Evolutionary conservation across 2,888 invertebrate genomes (phyloP).

Genomic region (Sinotaia quadrata): DNA sequence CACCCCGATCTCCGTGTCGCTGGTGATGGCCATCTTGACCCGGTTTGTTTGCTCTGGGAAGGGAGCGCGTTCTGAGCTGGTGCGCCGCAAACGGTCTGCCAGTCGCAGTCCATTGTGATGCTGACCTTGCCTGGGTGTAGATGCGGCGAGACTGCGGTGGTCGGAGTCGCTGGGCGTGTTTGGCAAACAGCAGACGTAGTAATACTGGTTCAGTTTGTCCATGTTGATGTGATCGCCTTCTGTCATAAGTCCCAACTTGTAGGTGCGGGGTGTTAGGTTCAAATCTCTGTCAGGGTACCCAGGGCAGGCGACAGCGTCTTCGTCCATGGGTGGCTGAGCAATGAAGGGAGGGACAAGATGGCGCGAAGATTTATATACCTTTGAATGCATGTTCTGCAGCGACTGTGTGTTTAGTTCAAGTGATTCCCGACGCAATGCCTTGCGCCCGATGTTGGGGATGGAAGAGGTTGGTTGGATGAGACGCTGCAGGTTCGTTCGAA

Average conservation of each 20-base stretch:
- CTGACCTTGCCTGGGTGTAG: background rate
- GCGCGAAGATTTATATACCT: conserved; percentile 21
- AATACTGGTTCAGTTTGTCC: conserved; percentile 47
- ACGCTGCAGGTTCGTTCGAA: conserved; percentile 50
- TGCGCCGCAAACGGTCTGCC: background rate
- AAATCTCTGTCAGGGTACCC: background rate
- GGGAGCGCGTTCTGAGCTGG: conserved; percentile 1
- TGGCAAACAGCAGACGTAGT: conserved; percentile 54
- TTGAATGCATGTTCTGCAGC: conserved; percentile 23
- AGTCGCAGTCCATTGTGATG: background rate
- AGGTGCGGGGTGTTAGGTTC: conserved; percentile 22
- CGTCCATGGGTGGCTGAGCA: background rate
- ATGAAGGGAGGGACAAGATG: conserved; percentile 26
- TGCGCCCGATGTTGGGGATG: conserved; percentile 52
- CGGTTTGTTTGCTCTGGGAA: background rate
- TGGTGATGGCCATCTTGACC: conserved; percentile 8
- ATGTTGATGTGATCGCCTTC: conserved; percentile 29
- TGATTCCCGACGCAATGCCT: conserved; percentile 32
- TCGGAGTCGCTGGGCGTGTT: conserved; percentile 34
- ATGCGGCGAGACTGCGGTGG: background rate
- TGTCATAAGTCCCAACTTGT: conserved; percentile 31
- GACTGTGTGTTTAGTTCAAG: conserved; percentile 33
- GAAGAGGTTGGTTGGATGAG: conserved; percentile 50
- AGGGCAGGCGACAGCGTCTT: background rate
- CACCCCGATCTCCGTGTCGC: conserved; percentile 22